phyloP scores from a whole-genome alignment of 1,140 invertebrate genomes.

The Pseudomyrmex dendroicus region DNA sequence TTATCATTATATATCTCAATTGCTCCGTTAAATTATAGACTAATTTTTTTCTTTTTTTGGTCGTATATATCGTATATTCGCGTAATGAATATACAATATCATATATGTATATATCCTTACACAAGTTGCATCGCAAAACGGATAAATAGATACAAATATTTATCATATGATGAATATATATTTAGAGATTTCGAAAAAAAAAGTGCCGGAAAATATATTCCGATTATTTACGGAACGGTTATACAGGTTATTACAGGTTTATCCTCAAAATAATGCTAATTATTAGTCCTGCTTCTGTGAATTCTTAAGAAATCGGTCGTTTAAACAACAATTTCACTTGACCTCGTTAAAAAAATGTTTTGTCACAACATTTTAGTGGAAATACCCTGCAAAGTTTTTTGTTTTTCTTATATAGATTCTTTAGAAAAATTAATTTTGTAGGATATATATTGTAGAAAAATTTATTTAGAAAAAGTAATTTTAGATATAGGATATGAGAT shows the following conservation, averaged over 20 bases:
- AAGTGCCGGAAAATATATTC: slow-evolving; percentile 55
- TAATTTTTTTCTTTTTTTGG: slow-evolving; percentile 46
- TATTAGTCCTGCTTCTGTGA: neutral
- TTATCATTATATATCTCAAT: neutral
- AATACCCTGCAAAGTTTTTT: slow-evolving; percentile 42
- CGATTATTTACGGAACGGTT: slow-evolving; percentile 21
- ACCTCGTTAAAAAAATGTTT: neutral
- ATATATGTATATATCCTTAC: slow-evolving; percentile 49
- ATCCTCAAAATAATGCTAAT: neutral
- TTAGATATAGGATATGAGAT: neutral
- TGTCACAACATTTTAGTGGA: slow-evolving; percentile 1
- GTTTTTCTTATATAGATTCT: slow-evolving; percentile 2
- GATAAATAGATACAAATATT: slow-evolving; percentile 50
- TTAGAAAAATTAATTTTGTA: slow-evolving; percentile 29
- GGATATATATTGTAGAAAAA: slow-evolving; percentile 12
- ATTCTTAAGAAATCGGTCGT: neutral
- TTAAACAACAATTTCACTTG: slow-evolving; percentile 26
- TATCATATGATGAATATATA: slow-evolving; percentile 3
- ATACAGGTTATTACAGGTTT: slow-evolving; percentile 33
- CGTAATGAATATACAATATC: slow-evolving; percentile 35
- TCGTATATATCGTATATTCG: slow-evolving; percentile 60
- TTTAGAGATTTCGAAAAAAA: neutral
- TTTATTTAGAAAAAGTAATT: neutral
- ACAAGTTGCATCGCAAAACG: slow-evolving; percentile 34
- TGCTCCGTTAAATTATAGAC: slow-evolving; percentile 39